These are phyloP conservation scores for Microcaecilia unicolor DNA, from an alignment of 2,797 vertebrate species.

Conservation along the genomic window DNA sequence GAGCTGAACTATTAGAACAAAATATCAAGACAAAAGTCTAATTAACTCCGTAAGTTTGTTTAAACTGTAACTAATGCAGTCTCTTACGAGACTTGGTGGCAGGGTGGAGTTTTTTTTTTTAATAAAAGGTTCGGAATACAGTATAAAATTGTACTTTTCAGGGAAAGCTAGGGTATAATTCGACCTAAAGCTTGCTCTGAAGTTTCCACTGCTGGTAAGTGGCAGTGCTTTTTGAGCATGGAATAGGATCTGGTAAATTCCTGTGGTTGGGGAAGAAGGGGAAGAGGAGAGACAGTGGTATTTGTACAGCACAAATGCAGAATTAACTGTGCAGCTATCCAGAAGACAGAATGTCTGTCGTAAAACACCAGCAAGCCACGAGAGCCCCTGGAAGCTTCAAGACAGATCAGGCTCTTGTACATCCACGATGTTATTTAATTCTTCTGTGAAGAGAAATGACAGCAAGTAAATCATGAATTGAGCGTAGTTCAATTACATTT, in stretches of 20 bases:
- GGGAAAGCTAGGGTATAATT: fast-evolving
- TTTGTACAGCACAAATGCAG: neutral
- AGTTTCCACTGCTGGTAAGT: neutral
- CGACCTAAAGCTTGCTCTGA: neutral
- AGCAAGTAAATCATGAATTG: neutral
- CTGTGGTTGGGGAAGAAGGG: neutral
- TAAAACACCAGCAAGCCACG: neutral
- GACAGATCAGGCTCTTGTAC: neutral
- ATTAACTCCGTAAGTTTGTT: too few species aligned
- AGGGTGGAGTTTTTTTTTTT: too few species aligned
- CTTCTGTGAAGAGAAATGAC: neutral
- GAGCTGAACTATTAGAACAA: too few species aligned
- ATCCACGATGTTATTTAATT: neutral
- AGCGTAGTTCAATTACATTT: neutral
- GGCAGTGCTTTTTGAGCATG: neutral
- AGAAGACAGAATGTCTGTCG: neutral
- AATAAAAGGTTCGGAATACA: too few species aligned
- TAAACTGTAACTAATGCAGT: too few species aligned
- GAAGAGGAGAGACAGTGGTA: too few species aligned
- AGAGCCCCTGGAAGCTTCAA: neutral
- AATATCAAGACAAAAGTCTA: too few species aligned
- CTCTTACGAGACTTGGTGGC: too few species aligned
- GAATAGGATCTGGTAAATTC: neutral
- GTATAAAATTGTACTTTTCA: too few species aligned
- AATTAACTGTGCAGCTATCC: neutral